Percentiles rank a stretch among this genome's conserved stretches.
These are phyloP conservation scores for Aythya baeri DNA, from an alignment of 2,113 vertebrate species.

Conservation along the genomic window DNA sequence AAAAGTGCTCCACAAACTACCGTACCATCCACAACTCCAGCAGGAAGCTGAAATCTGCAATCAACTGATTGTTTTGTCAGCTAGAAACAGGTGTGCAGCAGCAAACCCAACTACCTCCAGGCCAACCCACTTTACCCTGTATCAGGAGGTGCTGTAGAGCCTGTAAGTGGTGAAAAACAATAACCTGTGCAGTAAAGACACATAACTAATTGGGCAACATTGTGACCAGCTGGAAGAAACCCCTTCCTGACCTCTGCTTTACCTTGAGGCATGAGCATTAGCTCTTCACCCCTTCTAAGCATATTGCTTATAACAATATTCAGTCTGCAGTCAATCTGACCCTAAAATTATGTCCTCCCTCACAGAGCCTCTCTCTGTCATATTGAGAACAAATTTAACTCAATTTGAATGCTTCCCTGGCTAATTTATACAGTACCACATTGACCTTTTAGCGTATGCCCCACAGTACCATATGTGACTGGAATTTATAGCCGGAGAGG, in stretches of 20 bases:
- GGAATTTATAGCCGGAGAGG: constrained; percentile 62
- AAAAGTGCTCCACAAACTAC: fast-evolving
- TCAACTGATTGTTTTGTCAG: not conserved
- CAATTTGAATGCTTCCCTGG: constrained; percentile 13
- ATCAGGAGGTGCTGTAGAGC: not conserved
- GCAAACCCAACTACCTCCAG: not conserved
- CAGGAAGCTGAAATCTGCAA: not conserved
- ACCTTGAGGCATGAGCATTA: not conserved
- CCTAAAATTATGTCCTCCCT: not conserved
- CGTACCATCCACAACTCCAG: not conserved
- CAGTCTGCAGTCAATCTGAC: not conserved
- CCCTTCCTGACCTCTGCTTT: not conserved
- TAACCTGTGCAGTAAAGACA: not conserved
- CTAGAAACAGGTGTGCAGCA: too few relatives aligned
- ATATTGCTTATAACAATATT: not conserved
- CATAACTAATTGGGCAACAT: not conserved
- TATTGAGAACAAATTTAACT: constrained; percentile 24
- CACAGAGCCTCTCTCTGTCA: constrained; percentile 7
- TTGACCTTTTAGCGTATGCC: constrained; percentile 69
- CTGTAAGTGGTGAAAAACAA: not conserved
- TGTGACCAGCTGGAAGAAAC: not conserved
- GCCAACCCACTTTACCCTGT: not conserved
- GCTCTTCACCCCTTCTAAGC: not conserved
- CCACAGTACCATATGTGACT: not conserved
- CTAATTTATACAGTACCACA: constrained; percentile 64